Evolutionary conservation across 2,113 vertebrate species (phyloP).

Genomic region (Jaculus jaculus): DNA sequence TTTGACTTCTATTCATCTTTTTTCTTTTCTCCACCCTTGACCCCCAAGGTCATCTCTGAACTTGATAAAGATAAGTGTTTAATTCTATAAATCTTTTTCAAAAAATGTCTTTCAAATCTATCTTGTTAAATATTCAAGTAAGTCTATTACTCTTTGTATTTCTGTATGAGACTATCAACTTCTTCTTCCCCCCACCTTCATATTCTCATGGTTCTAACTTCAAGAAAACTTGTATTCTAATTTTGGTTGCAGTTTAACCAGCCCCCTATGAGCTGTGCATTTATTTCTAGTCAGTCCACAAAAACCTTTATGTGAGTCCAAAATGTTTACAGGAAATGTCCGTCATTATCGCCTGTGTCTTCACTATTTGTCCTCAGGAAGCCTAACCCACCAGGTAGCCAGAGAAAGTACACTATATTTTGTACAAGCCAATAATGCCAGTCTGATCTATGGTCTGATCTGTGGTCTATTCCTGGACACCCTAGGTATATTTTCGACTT

Average conservation of each 20-base stretch:
- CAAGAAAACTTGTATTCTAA: slow-evolving; percentile 1
- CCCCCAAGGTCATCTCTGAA: not conserved
- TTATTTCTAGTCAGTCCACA: not conserved
- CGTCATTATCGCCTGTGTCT: not conserved
- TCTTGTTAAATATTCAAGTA: not conserved
- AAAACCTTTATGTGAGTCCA: not conserved
- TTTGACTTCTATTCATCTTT: too few species aligned
- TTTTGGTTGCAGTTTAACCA: not conserved
- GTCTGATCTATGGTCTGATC: not conserved
- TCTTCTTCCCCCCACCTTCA: not conserved
- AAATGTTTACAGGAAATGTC: not conserved
- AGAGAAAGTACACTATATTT: not conserved
- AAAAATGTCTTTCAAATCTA: not conserved
- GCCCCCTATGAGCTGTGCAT: not conserved
- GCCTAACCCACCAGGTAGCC: not conserved
- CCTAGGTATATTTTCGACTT: not conserved
- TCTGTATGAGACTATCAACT: not conserved
- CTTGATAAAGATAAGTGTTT: not conserved
- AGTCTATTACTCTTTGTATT: not conserved
- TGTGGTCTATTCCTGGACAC: not conserved
- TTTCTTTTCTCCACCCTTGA: too few species aligned
- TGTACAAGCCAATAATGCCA: not conserved
- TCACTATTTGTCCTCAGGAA: not conserved
- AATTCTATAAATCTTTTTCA: not conserved
- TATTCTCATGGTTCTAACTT: not conserved